Evolutionary conservation across 2,888 invertebrate species (phyloP).

Genomic region (Acanthosoma haemorrhoidale): DNA sequence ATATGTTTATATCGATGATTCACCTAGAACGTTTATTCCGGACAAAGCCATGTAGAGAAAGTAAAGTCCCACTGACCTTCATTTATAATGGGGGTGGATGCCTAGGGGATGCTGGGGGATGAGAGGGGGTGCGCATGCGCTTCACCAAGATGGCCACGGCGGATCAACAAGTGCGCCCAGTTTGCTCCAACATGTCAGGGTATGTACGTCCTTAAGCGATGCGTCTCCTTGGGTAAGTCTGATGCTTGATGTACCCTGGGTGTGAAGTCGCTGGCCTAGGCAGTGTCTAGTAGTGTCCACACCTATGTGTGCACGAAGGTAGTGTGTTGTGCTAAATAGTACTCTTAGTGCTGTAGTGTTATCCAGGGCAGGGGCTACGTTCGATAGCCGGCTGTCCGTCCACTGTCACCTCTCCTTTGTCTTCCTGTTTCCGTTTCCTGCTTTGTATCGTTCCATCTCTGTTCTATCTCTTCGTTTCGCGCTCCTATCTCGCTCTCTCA

Average conservation of each 20-base stretch:
- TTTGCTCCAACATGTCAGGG: slow-evolving; percentile 22
- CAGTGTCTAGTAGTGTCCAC: too few relatives aligned
- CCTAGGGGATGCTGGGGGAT: not conserved
- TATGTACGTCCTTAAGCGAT: slow-evolving; percentile 37
- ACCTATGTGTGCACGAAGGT: not conserved
- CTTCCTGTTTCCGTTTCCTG: slow-evolving; percentile 8
- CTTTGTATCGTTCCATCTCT: not conserved
- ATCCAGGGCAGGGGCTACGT: not conserved
- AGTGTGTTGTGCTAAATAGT: too few relatives aligned
- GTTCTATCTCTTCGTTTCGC: not conserved
- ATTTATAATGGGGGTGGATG: not conserved
- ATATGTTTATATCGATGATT: too few relatives aligned
- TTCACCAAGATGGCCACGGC: not conserved
- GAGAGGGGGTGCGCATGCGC: not conserved
- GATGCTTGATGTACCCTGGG: not conserved
- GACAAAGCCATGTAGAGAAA: too few relatives aligned
- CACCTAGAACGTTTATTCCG: too few relatives aligned
- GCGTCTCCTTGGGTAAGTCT: slow-evolving; percentile 36
- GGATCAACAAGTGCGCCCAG: slow-evolving; percentile 28
- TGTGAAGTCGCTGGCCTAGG: not conserved
- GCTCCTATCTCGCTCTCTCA: not conserved
- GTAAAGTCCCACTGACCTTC: not conserved
- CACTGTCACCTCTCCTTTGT: not conserved
- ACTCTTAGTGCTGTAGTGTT: too few relatives aligned
- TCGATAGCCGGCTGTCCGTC: slow-evolving; percentile 2